Percentiles rank a stretch among this genome's conserved stretches.
phyloP scores from a whole-genome alignment of 2,888 invertebrate species.

The Exephanes ischioxanthus region DNA sequence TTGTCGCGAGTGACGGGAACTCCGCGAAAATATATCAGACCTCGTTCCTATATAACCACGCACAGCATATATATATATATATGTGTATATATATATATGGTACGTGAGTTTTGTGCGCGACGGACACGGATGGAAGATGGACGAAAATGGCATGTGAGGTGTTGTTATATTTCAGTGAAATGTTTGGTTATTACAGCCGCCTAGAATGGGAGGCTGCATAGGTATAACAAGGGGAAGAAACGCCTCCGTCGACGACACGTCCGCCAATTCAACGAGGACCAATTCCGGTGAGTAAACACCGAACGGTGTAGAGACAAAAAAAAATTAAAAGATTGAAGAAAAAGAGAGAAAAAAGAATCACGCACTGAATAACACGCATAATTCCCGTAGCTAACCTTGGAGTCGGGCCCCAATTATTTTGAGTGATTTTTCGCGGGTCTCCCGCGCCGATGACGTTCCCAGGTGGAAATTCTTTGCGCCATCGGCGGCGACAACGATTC shows the following conservation, averaged over 20 bases:
- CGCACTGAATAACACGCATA: conserved; percentile 67
- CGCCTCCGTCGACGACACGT: conserved; percentile 92
- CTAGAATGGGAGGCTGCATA: conserved; percentile 95
- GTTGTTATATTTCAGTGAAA: conserved; percentile 85
- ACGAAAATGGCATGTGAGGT: conserved; percentile 83
- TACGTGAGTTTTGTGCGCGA: conserved; percentile 12
- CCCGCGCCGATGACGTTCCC: not conserved
- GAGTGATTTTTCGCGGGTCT: not conserved
- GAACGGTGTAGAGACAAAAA: not conserved
- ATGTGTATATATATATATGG: not conserved
- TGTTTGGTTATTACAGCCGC: conserved; percentile 86
- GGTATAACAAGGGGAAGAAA: conserved; percentile 93
- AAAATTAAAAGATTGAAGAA: not conserved
- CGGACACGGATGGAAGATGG: conserved; percentile 76
- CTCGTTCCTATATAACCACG: not conserved
- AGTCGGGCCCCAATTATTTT: conserved; percentile 59
- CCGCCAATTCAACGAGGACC: conserved; percentile 92
- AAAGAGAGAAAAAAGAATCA: conserved; percentile 4
- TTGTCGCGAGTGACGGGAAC: not conserved
- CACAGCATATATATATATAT: not conserved
- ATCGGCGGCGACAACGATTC: not conserved
- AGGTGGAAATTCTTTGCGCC: not conserved
- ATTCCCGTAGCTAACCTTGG: conserved; percentile 79
- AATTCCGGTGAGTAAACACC: conserved; percentile 89
- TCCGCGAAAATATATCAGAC: not conserved